Percentiles rank a stretch among this genome's conserved stretches.
Conservation (phyloP, 2,113 vertebrate genomes). For the Hemiprocne comata region DNA sequence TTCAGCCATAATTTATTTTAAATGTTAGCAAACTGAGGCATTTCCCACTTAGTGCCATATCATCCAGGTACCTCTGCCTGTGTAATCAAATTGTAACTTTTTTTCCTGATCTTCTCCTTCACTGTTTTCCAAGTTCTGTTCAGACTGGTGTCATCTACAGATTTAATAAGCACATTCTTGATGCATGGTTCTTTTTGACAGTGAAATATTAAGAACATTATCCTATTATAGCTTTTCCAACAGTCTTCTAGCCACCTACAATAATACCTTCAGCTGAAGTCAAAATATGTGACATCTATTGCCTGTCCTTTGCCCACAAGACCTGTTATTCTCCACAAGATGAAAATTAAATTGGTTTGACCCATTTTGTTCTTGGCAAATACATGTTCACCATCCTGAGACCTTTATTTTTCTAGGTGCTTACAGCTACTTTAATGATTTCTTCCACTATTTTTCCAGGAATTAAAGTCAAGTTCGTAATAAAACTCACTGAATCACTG, state of each 20-base stretch:
- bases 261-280: conserved; percentile 5
- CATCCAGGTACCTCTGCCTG: background rate
- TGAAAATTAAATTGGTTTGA: conserved; percentile 43
- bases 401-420: background rate
- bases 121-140: background rate
- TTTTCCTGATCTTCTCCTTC: background rate
- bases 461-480: background rate
- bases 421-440: background rate
- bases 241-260: conserved; percentile 4
- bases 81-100: background rate
- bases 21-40: background rate
- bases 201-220: conserved; percentile 27
- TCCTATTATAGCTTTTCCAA: conserved; percentile 10
- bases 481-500: background rate
- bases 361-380: conserved; percentile 33
- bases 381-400: background rate
- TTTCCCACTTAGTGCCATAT: background rate
- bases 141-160: background rate
- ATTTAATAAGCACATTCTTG: conserved; percentile 33
- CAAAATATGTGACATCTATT: conserved; percentile 23
- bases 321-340: background rate
- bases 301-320: conserved; percentile 3
- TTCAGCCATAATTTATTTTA: background rate
- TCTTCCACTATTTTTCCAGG: conserved; percentile 10
- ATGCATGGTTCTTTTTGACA: background rate